Evolutionary conservation across 92 coral and sea anemone genomes (phyloP), one percentile per base, ranked within the genome.

Genomic region (Ricordea florida): DNA sequence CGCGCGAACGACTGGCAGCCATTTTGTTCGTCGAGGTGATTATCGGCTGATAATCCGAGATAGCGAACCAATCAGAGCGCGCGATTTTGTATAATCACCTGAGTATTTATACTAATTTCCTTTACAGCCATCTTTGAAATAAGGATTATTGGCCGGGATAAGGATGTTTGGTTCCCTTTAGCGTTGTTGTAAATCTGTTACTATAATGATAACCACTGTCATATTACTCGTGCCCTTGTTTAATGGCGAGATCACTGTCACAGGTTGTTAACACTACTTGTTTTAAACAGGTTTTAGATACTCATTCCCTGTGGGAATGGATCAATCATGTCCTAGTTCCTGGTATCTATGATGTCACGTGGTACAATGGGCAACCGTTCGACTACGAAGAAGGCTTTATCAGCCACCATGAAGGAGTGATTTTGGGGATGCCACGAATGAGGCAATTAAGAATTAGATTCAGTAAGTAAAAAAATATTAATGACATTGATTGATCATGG

Each of bases 391-490:
- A 85, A 44, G 90, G 90, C 3, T 85, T 61, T 18, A 33, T 85
- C 14, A 79, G 90, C 63, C 79, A 69, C 64, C 74, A 63, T 9
- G 81, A 79, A 30, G 76, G 38, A 6, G 79, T 85, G 17, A 48
- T 85, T 36, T 35, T 85, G 14, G 90, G 90, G 15, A 85, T 85
- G 90, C 90, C 90, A 33, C 90, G 85, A 1, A 76, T 85, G 5
- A 45, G 90, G 28, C 90, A 85, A 65, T 21, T 85, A 9, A 36
- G 90, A 21, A 32, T 79, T 6, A 76, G 71, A 26, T 76, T 62
- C 63, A 72, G 90, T 85, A 30, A 18, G 56, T 10, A 4, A 3
- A 1, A 18, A 1, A 36, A 23, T 34, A 11, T 13, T 10, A 21
- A 7, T 29, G 28, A 21, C 15, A 16, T 21, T 18, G 16, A 16